Conservation (phyloP, 2,888 invertebrate genomes). For the Drosophila quinaria region DNA sequence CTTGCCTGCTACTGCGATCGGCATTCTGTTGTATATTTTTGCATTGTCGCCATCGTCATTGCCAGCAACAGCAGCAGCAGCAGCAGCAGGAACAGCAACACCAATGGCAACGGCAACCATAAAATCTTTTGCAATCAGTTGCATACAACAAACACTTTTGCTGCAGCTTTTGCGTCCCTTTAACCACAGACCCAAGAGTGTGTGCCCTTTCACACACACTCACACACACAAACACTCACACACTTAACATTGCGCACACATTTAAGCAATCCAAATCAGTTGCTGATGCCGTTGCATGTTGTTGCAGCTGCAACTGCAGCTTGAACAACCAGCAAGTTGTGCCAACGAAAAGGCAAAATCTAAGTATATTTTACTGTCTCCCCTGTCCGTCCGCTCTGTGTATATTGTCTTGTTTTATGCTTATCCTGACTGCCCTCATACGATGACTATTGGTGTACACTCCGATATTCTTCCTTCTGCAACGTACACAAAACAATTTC, state of each 20-base stretch:
- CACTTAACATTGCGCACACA: constrained; percentile 27
- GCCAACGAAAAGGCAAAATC: constrained; percentile 47
- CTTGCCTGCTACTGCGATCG: constrained; percentile 39
- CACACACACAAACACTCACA: constrained; percentile 13
- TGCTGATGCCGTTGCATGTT: constrained; percentile 40
- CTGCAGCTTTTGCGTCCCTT: constrained; percentile 24
- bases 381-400: constrained; percentile 13
- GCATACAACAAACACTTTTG: constrained; percentile 70
- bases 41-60: constrained; percentile 53
- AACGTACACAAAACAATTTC: constrained; percentile 73
- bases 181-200: constrained; percentile 36
- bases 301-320: constrained; percentile 39
- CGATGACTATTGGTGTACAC: constrained; percentile 2
- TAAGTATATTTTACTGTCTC: constrained; percentile 58
- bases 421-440: constrained; percentile 32
- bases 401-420: constrained; percentile 37
- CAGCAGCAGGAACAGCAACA: constrained; percentile 28
- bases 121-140: constrained; percentile 80
- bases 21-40: constrained; percentile 59
- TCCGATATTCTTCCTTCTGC: constrained; percentile 20
- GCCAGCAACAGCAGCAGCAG: constrained; percentile 33
- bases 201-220: constrained; percentile 33
- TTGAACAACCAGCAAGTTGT: constrained; percentile 40
- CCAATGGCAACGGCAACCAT: constrained; percentile 53
- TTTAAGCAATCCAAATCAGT: constrained; percentile 43